A percentile compares a stretch with the other conserved stretches of the same genome.
These are phyloP conservation scores for Semotilus atromaculatus DNA, from an alignment of 2,797 vertebrate species.

Conservation along the genomic window DNA sequence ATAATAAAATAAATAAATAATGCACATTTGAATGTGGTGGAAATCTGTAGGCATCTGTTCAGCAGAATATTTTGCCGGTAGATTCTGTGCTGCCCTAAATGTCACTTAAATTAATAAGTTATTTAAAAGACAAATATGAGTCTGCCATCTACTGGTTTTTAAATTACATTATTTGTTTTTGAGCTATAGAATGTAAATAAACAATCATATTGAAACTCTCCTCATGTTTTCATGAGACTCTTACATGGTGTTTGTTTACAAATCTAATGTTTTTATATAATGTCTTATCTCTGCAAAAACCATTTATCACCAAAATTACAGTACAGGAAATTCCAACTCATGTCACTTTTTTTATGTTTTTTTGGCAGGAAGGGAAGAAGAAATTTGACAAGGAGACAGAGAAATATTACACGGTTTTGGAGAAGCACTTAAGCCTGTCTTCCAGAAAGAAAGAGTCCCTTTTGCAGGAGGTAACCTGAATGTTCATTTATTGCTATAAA, in stretches of 20 bases:
- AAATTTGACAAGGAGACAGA: conserved; percentile 99
- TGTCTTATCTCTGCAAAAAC: conserved; percentile 45
- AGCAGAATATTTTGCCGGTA: not conserved
- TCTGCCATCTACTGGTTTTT: conserved; percentile 51
- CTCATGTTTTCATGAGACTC: conserved; percentile 49
- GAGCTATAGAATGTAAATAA: conserved; percentile 45
- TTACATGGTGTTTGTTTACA: conserved; percentile 59
- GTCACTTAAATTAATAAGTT: not conserved
- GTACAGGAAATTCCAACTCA: conserved; percentile 61
- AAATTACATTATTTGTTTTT: conserved; percentile 2
- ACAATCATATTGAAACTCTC: conserved; percentile 35
- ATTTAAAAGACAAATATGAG: not conserved
- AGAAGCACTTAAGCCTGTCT: conserved; percentile 96
- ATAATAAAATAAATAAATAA: conserved; percentile 2
- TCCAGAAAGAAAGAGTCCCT: conserved; percentile 97
- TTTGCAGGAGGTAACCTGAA: conserved; percentile 88
- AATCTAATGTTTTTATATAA: conserved; percentile 53
- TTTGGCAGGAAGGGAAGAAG: conserved; percentile 91
- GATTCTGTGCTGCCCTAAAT: not conserved
- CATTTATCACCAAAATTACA: conserved; percentile 61
- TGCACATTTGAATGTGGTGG: not conserved
- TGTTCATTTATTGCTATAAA: not conserved
- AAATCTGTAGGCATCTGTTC: not conserved
- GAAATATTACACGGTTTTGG: conserved; percentile 94
- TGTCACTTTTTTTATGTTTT: conserved; percentile 61